Evolutionary conservation across 2,113 vertebrate species (phyloP), one percentile per base, ranked within the genome.

Genomic region (Gadus macrocephalus): DNA sequence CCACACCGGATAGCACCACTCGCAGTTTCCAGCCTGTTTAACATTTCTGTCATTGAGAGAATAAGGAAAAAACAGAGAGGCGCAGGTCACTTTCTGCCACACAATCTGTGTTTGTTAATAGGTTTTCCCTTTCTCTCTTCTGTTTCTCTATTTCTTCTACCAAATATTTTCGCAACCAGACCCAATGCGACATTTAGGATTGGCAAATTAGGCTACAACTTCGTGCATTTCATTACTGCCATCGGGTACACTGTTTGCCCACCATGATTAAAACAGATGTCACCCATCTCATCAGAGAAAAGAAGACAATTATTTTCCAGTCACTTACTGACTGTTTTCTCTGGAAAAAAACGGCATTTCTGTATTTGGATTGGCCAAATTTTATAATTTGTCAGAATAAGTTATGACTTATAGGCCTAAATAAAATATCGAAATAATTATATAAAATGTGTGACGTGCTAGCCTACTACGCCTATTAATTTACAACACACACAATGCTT

Each of bases 101-200:
- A 65, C 74, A 73, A 71, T 83, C 82, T 85, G 84, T 87, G 89
- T 88, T 85, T 83, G 82, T 20, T 78, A 75, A 87, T 83, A 75
- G 69, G 68, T 64, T 63, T 71, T 38, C 74, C 64, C 35, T 60
- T 53, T 68, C 25, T 19, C 66, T 62, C 56, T 63, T 69, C 27
- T 74, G 31, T 65, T 71, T 80, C 84, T 74, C 66, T 76, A 67
- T 16, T 58, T 70, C 81, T 80, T 69, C 76, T 67, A 70, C 80
- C 77, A 83, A 86, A 81, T 83, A 81, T 81, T 81, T 81, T 85
- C 83, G 78, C 74, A 77, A 71, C 64, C 78, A 81, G 72, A 81
- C 73, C 73, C 71, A 78, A 79, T 70, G 82, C 83, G 89, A 84
- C 81, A 84, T 89, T 87, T 86, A 69, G 73, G 80, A 79, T 78